Conservation (phyloP, 2,888 invertebrate genomes). For the Aphrophora alni region DNA sequence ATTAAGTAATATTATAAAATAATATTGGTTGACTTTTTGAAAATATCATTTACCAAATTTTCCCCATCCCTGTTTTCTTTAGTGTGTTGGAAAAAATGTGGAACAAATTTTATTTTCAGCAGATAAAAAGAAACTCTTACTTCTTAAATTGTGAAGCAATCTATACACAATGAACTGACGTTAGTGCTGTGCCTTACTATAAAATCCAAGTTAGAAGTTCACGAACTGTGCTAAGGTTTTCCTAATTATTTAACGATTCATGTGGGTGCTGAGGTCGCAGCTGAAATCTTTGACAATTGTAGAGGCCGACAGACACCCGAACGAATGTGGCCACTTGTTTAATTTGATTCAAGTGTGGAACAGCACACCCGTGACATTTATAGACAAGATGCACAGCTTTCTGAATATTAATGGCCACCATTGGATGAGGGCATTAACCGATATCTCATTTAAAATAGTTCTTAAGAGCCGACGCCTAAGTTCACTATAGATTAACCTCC, state of each 20-base stretch:
- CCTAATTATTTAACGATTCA: background rate
- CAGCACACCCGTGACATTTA: background rate
- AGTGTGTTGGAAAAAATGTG: no score
- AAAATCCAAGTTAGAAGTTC: no score
- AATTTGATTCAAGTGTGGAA: constrained; percentile 2
- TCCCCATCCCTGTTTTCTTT: no score
- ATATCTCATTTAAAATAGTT: background rate
- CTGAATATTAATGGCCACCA: background rate
- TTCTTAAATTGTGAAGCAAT: no score
- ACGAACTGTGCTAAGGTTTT: no score
- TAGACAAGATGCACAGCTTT: background rate
- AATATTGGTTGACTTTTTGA: no score
- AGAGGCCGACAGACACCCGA: background rate
- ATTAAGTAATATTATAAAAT: no score
- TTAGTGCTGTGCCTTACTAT: no score
- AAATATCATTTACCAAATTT: no score
- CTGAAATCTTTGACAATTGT: constrained; percentile 6
- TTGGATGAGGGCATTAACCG: background rate
- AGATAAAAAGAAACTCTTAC: no score
- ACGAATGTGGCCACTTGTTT: constrained; percentile 2
- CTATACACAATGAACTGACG: no score
- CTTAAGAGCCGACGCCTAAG: background rate
- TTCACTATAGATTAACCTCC: constrained; percentile 1
- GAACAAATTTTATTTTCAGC: no score
- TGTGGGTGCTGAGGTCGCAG: background rate